phyloP scores from a whole-genome alignment of 2,113 vertebrate genomes.

The Muscicapa adusta region DNA sequence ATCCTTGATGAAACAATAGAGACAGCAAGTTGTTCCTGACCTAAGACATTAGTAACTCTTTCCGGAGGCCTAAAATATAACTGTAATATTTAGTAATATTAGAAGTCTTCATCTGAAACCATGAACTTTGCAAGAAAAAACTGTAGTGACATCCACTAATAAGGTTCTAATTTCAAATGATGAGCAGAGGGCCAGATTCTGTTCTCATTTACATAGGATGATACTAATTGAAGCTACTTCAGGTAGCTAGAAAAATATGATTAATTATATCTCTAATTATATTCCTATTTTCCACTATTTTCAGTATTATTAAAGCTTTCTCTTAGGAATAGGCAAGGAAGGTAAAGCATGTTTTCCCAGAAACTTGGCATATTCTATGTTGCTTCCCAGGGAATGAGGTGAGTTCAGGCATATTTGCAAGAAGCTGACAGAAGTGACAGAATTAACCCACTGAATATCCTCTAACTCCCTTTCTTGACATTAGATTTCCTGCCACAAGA shows the following conservation, averaged over 20 bases:
- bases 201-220: neutral
- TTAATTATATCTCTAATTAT: neutral
- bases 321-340: neutral
- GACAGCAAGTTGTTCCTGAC: conserved; percentile 48
- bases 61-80: conserved; percentile 37
- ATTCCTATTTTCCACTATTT: neutral
- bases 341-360: neutral
- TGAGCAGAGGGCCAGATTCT: neutral
- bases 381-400: neutral
- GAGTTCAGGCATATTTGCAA: neutral
- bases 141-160: neutral
- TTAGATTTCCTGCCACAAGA: neutral
- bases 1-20: conserved; percentile 62
- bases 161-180: conserved; percentile 19
- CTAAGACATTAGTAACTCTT: conserved; percentile 18
- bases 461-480: neutral
- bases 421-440: neutral
- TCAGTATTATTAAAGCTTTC: neutral
- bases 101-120: neutral
- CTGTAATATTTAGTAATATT: conserved; percentile 29
- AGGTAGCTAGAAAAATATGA: neutral
- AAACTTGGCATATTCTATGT: neutral
- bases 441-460: neutral
- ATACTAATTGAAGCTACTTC: neutral
- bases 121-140: neutral